phyloP scores from a whole-genome alignment of 2,113 vertebrate species.

The Silurus glanis region DNA sequence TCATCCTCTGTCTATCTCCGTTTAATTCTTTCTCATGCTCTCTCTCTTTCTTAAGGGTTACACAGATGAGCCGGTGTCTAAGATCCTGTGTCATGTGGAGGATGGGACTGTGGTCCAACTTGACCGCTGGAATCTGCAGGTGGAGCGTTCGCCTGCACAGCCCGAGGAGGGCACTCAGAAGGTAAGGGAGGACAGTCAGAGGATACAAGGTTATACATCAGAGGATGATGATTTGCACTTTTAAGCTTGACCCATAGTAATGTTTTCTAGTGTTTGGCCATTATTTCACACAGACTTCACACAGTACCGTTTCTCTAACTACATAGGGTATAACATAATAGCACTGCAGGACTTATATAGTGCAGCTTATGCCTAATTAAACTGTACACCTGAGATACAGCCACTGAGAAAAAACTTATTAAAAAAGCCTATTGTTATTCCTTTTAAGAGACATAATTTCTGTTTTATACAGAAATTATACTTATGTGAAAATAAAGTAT shows the following conservation, averaged over 20 bases:
- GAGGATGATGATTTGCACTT: background rate
- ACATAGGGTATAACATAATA: background rate
- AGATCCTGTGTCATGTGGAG: slow-evolving; percentile 95
- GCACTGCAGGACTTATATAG: background rate
- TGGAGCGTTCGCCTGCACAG: slow-evolving; percentile 75
- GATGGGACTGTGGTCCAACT: slow-evolving; percentile 95
- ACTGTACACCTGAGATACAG: background rate
- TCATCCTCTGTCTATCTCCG: background rate
- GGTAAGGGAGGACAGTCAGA: slow-evolving; percentile 52
- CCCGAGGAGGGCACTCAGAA: slow-evolving; percentile 88
- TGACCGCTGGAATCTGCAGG: slow-evolving; percentile 92
- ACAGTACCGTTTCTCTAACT: background rate
- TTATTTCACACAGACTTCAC: background rate
- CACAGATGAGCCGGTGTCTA: slow-evolving; percentile 94
- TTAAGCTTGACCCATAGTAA: background rate
- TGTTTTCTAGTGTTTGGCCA: background rate
- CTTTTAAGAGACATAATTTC: background rate
- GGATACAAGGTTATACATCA: slow-evolving; percentile 39
- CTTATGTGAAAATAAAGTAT: background rate
- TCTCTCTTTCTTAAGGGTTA: slow-evolving; percentile 79
- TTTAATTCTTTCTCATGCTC: background rate
- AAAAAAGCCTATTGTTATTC: background rate
- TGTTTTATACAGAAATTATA: background rate
- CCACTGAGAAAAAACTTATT: background rate
- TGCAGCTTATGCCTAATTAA: background rate